phyloP scores from a whole-genome alignment of 2,888 invertebrate species.

The Siphonodentalium dalli region DNA sequence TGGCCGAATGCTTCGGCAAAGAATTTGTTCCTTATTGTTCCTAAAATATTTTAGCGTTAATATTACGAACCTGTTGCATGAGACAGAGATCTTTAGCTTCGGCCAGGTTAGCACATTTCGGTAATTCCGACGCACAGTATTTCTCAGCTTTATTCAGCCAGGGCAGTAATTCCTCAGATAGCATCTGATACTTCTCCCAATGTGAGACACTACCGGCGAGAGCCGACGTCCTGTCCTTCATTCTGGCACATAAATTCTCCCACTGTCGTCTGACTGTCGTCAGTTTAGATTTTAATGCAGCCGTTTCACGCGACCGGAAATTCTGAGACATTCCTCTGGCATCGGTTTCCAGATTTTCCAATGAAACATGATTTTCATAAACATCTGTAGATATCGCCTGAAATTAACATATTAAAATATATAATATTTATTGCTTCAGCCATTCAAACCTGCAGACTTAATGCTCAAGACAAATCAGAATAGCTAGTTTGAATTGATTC shows the following conservation, averaged over 20 bases:
- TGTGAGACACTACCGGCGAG: constrained; percentile 81
- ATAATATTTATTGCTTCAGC: neutral
- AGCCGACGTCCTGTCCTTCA: constrained; percentile 77
- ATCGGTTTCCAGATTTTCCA: constrained; percentile 79
- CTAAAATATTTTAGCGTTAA: neutral
- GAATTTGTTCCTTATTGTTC: too few species aligned
- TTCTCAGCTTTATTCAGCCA: constrained; percentile 88
- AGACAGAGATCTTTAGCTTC: constrained; percentile 72
- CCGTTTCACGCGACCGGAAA: constrained; percentile 71
- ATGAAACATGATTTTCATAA: constrained; percentile 76
- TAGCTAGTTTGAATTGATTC: neutral
- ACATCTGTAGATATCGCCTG: constrained; percentile 78
- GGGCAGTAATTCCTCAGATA: constrained; percentile 79
- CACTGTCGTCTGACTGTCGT: constrained; percentile 78
- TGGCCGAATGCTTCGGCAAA: too few species aligned
- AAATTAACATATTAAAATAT: constrained; percentile 16
- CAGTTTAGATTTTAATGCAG: constrained; percentile 79
- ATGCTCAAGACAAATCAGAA: neutral
- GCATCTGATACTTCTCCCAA: constrained; percentile 84
- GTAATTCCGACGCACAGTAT: constrained; percentile 75
- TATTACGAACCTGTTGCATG: constrained; percentile 71
- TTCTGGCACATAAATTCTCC: constrained; percentile 77
- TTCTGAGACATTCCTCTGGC: constrained; percentile 75
- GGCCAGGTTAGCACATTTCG: constrained; percentile 79
- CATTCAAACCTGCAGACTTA: neutral